Conservation (phyloP, 2,113 vertebrate genomes). For the Acrocephalus kingi region DNA sequence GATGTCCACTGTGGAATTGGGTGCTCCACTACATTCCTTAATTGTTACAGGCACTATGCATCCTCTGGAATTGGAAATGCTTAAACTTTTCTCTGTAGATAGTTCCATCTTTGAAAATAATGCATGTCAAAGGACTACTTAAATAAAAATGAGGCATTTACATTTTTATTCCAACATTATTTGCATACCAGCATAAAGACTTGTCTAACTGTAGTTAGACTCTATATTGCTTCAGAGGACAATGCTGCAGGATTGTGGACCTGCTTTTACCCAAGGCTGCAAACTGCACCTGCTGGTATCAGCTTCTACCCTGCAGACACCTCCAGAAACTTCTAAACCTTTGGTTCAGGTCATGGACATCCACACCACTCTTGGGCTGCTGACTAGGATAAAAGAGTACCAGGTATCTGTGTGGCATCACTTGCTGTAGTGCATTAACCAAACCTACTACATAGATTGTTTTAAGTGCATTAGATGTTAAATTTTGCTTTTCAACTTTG, state of each 20-base stretch:
- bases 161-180: background rate
- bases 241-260: background rate
- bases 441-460: background rate
- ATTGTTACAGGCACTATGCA: conserved; percentile 87
- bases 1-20: conserved; percentile 85
- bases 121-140: conserved; percentile 2
- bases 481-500: background rate
- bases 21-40: conserved; percentile 88
- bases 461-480: background rate
- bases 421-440: background rate
- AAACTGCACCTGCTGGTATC: background rate
- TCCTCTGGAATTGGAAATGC: conserved; percentile 93
- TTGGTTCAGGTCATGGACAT: background rate
- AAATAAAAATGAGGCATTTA: conserved; percentile 20
- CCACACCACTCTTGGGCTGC: background rate
- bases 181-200: background rate
- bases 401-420: background rate
- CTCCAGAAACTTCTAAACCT: background rate
- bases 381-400: no score
- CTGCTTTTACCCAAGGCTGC: background rate
- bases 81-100: conserved; percentile 81
- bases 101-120: conserved; percentile 54
- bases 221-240: background rate
- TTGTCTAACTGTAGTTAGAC: background rate
- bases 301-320: background rate